A percentile compares a stretch with the other conserved stretches of the same genome.
phyloP scores from a whole-genome alignment of 2,797 vertebrate species.

The Prionace glauca region DNA sequence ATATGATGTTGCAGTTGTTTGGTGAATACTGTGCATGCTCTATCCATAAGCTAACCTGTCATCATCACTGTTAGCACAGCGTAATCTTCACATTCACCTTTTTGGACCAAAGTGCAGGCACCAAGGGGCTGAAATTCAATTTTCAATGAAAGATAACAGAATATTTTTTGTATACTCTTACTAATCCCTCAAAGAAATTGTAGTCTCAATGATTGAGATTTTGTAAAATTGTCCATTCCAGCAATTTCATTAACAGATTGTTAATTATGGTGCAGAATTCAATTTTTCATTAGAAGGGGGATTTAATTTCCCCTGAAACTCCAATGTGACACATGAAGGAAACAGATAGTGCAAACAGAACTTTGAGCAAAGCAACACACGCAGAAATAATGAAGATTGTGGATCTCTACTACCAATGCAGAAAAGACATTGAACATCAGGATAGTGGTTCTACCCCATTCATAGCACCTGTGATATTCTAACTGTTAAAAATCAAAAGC shows the following conservation, averaged over 20 bases:
- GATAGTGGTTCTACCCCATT: not conserved
- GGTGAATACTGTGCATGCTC: not conserved
- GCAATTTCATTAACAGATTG: not conserved
- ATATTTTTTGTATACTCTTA: not conserved
- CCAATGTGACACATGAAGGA: not conserved
- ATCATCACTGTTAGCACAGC: not conserved
- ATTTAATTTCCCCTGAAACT: slow-evolving; percentile 24
- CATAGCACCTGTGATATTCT: not conserved
- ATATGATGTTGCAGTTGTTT: not conserved
- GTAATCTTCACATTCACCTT: not conserved
- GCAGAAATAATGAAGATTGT: not conserved
- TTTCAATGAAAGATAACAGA: not conserved
- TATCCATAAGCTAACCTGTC: not conserved
- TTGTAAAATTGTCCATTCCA: not conserved
- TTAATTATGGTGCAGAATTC: not conserved
- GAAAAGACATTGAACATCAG: not conserved
- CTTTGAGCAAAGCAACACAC: not conserved
- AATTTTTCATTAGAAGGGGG: not conserved
- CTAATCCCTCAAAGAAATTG: not conserved
- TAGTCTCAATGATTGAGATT: not conserved
- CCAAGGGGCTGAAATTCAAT: not conserved
- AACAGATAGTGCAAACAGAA: not conserved
- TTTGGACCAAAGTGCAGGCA: not conserved
- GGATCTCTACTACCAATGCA: not conserved
- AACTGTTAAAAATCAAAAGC: not conserved